These are phyloP conservation scores for Stomorhina lunata DNA, from an alignment of 2,888 invertebrate species.

Conservation along the genomic window DNA sequence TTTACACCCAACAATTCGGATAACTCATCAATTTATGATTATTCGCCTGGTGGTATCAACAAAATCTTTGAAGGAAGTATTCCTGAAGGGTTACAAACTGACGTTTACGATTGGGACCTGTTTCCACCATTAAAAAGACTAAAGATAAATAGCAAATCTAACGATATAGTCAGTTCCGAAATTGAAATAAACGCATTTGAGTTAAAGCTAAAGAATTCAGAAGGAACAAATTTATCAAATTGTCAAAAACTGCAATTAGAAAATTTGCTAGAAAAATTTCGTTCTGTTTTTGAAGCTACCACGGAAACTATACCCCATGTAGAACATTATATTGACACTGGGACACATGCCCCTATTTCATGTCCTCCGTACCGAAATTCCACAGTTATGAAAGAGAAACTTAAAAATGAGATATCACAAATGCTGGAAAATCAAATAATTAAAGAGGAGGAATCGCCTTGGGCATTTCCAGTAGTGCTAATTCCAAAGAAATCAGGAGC, in stretches of 20 bases:
- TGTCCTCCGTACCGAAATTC: constrained; percentile 42
- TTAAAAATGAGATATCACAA: background rate
- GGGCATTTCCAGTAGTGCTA: constrained; percentile 57
- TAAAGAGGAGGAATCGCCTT: constrained; percentile 29
- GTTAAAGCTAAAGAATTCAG: background rate
- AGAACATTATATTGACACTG: constrained; percentile 36
- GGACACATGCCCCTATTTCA: constrained; percentile 42
- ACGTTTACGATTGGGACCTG: background rate
- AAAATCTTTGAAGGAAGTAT: constrained; percentile 41
- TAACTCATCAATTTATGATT: constrained; percentile 2
- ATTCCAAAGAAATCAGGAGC: constrained; percentile 71
- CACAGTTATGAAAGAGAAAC: constrained; percentile 29
- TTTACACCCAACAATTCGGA: background rate
- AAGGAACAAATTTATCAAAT: background rate
- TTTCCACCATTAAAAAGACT: constrained; percentile 42
- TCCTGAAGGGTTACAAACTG: background rate
- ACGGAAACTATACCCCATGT: constrained; percentile 15
- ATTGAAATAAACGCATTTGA: constrained; percentile 19
- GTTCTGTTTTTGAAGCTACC: constrained; percentile 14
- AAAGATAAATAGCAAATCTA: too few relatives aligned
- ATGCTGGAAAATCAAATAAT: constrained; percentile 27
- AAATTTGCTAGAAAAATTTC: background rate
- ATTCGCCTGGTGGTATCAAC: constrained; percentile 37
- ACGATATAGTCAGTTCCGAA: too few relatives aligned
- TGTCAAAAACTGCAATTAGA: background rate